Evolutionary conservation across 2,797 vertebrate genomes (phyloP), one percentile per base, ranked within the genome.

Genomic region (Sebastes hubbsi): DNA sequence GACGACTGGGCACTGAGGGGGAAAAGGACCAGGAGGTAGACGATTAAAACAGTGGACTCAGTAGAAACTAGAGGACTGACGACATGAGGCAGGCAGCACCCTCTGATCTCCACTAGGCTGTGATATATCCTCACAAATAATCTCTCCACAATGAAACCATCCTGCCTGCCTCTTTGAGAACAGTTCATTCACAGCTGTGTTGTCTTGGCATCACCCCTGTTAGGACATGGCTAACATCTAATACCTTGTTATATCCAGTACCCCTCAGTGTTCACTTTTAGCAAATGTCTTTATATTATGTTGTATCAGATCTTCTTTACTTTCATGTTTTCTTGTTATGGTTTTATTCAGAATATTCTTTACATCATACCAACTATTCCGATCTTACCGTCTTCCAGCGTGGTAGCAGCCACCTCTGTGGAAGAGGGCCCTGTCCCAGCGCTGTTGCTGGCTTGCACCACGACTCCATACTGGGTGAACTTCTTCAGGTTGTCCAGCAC

Each of bases 401-500:
- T 99, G 30, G 97, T 99, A 34, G 97, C 96, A 81, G 97, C 97
- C 85, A 98, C 98, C 95, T 99, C 98, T 87, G 98, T 98, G 92
- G 98, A 99, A 59, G 98, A 99, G 12, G 98, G 98, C 38, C 98
- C 98, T 0, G 97, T 99, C 65, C 98, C 98, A 0, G 98, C 98
- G 3, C 97, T 95, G 94, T 99, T 99, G 85, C 97, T 98, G 78
- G 98, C 98, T 88, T 99, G 98, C 32, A 99, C 98, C 92, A 99
- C 98, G 55, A 99, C 97, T 75, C 98, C 98, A 27, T 99, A 99
- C 92, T 98, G 97, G 3, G 98, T 98, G 94, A 98, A 99, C 91
- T 99, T 99, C 88, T 97, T 98, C 68, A 99, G 96, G 92, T 98
- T 99, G 88, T 99, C 97, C 91, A 99, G 95, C 0, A 97, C 97